Evolutionary conservation across 2,797 vertebrate genomes (phyloP).

Genomic region (Setipinna tenuifilis): DNA sequence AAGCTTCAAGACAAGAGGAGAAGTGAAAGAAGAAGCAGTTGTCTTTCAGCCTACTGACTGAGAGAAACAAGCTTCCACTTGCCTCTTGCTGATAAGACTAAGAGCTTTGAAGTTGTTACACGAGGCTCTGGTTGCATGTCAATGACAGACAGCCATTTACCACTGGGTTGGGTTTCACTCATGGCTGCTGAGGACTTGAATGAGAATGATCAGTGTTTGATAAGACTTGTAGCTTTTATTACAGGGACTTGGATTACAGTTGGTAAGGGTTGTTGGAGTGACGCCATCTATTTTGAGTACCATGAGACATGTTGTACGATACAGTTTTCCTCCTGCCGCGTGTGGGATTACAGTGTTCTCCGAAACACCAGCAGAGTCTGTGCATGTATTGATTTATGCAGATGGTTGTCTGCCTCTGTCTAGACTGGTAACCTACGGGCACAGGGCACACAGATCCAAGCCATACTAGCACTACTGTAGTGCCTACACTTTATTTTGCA

Average conservation of each 20-base stretch:
- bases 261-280: not conserved
- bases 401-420: too few relatives aligned
- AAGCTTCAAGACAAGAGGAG: slow-evolving; percentile 1
- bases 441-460: too few relatives aligned
- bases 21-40: slow-evolving; percentile 38
- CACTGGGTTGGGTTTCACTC: not conserved
- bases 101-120: not conserved
- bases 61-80: slow-evolving; percentile 2
- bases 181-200: not conserved
- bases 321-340: not conserved
- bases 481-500: too few relatives aligned
- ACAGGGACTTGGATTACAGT: not conserved
- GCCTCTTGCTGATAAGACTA: not conserved
- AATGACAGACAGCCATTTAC: not conserved
- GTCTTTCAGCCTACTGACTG: not conserved
- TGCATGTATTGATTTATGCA: not conserved
- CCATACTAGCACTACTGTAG: too few relatives aligned
- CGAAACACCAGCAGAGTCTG: not conserved
- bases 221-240: not conserved
- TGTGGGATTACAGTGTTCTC: not conserved
- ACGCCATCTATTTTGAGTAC: not conserved
- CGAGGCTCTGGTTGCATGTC: not conserved
- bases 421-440: too few relatives aligned
- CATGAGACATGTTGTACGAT: not conserved
- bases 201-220: not conserved